Base-by-base conservation (phyloP, 2,888 invertebrate species). In the Meghimatium bilineatum region DNA sequence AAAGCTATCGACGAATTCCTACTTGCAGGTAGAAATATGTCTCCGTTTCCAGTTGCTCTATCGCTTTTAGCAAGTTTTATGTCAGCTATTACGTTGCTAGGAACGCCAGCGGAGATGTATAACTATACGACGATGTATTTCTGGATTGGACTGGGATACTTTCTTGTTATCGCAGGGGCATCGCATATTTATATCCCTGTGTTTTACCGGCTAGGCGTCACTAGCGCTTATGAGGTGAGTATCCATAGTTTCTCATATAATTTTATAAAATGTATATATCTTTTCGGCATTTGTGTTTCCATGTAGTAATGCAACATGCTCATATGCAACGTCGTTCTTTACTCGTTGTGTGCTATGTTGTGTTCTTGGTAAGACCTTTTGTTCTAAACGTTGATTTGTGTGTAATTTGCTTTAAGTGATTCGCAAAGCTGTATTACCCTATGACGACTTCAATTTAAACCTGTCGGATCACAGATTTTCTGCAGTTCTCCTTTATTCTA, bases 1-100 rank as follows among this genome's bases (percentile, higher is more conserved):
- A 86, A 88, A 36, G 90, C 89, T 36, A 90, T 91, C 6, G 88
- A 90, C 69, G 91, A 91, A 52, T 93, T 91, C 81, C 88, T 93
- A 32, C 87, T 93, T 85, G 93, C 93, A 1, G 91, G 92, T 8
- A 90, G 92, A 12, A 89, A 91, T 80, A 93, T 93, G 93, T 88
- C 88, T 63, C 89, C 92, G 0, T 82, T 90, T 3, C 93, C 93
- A 0, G 93, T 93, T 29, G 88, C 92, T 0, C 86, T 93, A 86
- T 93, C 93, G n/a, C 87, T 93, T 71, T 88, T 93, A 67, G 93
- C 93, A 38, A 92, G 91, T 86, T 93, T 93, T 87, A 93, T 93
- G 93, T 92, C 92, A 38, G 93, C 93, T 83, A 92, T 93, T 49
- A 93, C 93, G 14, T 84, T 93, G 72, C 90, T 93, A 20, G 93